Conservation (phyloP, 1,140 invertebrate genomes). For the Drosophila ananassae region DNA sequence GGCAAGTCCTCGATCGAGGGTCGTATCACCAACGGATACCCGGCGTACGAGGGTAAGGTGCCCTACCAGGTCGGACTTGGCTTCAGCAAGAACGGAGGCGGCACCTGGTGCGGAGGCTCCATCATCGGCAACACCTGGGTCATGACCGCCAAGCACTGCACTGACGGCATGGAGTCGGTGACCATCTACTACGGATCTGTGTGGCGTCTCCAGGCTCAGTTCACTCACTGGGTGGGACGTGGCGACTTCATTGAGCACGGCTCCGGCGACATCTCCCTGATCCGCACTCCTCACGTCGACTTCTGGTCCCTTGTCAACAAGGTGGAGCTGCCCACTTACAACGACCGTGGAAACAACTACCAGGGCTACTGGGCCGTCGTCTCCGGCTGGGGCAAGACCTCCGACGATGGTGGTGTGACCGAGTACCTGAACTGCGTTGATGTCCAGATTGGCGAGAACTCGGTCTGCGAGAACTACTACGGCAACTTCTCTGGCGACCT, state of each 20-base stretch:
- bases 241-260: conserved; percentile 24
- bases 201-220: conserved; percentile 36
- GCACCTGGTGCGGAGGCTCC: conserved; percentile 85
- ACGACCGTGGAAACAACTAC: conserved; percentile 32
- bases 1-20: conserved; percentile 32
- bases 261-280: conserved; percentile 42
- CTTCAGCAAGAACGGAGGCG: conserved; percentile 81
- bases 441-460: conserved; percentile 33
- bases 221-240: conserved; percentile 15
- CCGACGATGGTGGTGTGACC: conserved; percentile 9
- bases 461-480: conserved; percentile 25
- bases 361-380: conserved; percentile 42
- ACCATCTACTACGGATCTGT: conserved; percentile 33
- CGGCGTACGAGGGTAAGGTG: conserved; percentile 80
- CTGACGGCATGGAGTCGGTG: conserved; percentile 29
- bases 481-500: conserved; percentile 27
- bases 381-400: conserved; percentile 52
- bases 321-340: conserved; percentile 44
- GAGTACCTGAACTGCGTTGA: conserved; percentile 38
- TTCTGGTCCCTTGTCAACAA: conserved; percentile 46
- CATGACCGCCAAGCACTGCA: conserved; percentile 77
- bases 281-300: conserved; percentile 35
- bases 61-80: conserved; percentile 83
- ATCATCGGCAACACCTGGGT: conserved; percentile 86
- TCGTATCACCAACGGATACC: conserved; percentile 57